These are phyloP conservation scores for Caiman crocodilus DNA, from an alignment of 2,797 vertebrate species.

Conservation along the genomic window DNA sequence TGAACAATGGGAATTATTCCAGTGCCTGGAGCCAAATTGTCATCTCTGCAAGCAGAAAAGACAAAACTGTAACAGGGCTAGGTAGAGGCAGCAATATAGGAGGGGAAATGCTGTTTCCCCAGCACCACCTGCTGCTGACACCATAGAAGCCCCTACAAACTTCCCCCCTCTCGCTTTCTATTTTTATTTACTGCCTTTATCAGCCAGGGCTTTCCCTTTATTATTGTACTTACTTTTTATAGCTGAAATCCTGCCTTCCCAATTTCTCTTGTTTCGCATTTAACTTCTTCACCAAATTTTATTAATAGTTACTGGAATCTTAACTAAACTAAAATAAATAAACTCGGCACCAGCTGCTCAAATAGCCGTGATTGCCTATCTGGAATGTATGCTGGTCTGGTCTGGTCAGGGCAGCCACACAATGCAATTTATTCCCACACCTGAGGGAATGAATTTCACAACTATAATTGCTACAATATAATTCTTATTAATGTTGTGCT, in stretches of 20 bases:
- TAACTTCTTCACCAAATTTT: slow-evolving; percentile 77
- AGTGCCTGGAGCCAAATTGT: slow-evolving; percentile 29
- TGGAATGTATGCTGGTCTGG: slow-evolving; percentile 64
- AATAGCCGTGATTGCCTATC: slow-evolving; percentile 71
- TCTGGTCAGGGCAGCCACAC: slow-evolving; percentile 71
- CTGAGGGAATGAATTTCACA: slow-evolving; percentile 84
- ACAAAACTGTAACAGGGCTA: slow-evolving; percentile 60
- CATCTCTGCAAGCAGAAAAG: slow-evolving; percentile 51
- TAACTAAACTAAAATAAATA: slow-evolving; percentile 81
- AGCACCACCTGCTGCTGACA: slow-evolving; percentile 69
- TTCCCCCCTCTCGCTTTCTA: slow-evolving; percentile 36
- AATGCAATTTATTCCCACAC: slow-evolving; percentile 82
- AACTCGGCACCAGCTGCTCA: slow-evolving; percentile 81
- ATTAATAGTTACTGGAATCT: slow-evolving; percentile 81
- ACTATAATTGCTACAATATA: slow-evolving; percentile 84
- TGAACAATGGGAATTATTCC: slow-evolving; percentile 29
- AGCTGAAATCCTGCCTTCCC: slow-evolving; percentile 63
- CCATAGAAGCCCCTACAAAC: slow-evolving; percentile 52
- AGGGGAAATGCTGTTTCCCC: slow-evolving; percentile 38
- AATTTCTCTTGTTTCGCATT: slow-evolving; percentile 64
- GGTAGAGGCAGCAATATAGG: slow-evolving; percentile 49
- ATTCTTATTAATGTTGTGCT: slow-evolving; percentile 86
- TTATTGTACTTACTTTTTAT: slow-evolving; percentile 38
- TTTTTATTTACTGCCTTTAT: slow-evolving; percentile 62
- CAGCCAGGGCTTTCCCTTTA: slow-evolving; percentile 43